Evolutionary conservation across 2,888 invertebrate genomes (phyloP).

Genomic region (Parthenolecanium corni): DNA sequence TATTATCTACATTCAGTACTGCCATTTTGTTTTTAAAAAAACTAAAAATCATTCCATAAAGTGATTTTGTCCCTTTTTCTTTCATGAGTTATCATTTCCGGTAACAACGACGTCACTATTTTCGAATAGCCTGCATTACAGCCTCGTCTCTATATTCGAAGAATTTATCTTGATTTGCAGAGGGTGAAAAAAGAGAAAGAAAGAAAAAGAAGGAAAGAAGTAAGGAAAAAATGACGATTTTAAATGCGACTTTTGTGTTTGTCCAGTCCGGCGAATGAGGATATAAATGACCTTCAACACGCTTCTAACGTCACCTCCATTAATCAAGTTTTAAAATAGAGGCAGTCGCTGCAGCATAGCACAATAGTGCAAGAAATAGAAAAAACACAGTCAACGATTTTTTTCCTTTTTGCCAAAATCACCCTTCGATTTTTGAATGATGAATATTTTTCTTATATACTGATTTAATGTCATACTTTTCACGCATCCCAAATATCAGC

Average conservation of each 20-base stretch:
- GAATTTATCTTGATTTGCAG: constrained; percentile 18
- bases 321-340: constrained; percentile 25
- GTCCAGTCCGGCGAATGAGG: constrained; percentile 21
- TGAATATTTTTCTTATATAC: constrained; percentile 4
- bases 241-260: constrained; percentile 25
- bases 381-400: neutral
- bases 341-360: no score
- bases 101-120: neutral
- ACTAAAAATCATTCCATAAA: no score
- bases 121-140: neutral
- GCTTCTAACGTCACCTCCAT: constrained; percentile 9
- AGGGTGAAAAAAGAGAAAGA: neutral
- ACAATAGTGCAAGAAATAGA: no score
- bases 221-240: constrained; percentile 16
- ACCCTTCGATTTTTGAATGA: constrained; percentile 21
- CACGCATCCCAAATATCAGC: neutral
- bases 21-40: no score
- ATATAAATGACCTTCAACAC: constrained; percentile 26
- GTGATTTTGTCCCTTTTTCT: no score
- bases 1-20: no score
- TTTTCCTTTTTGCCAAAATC: constrained; percentile 5
- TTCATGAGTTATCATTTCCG: constrained; percentile 19
- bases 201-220: no score
- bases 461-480: constrained; percentile 6
- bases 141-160: constrained; percentile 7